These are phyloP conservation scores for Mimas tiliae DNA, from an alignment of 2,888 invertebrate species.

Conservation along the genomic window DNA sequence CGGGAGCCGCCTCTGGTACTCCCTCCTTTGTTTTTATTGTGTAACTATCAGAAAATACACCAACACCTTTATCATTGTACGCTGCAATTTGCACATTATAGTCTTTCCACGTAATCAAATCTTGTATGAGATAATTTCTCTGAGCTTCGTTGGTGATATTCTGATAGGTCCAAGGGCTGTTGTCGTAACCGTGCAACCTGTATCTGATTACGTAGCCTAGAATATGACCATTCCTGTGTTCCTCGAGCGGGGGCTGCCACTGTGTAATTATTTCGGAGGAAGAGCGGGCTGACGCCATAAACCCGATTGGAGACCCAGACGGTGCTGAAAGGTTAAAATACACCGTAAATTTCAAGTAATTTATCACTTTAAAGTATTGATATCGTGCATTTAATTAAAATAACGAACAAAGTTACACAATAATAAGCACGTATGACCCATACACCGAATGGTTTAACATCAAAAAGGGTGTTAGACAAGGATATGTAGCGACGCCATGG, in stretches of 20 bases:
- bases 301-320: conserved; percentile 96
- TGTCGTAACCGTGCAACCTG: conserved; percentile 95
- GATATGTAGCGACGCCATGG: no score
- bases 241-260: conserved; percentile 98
- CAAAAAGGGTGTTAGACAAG: no score
- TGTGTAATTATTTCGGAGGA: conserved; percentile 98
- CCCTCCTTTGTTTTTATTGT: conserved; percentile 98
- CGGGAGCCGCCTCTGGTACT: conserved; percentile 96
- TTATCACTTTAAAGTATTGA: neutral
- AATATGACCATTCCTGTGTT: conserved; percentile 97
- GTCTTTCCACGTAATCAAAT: conserved; percentile 98
- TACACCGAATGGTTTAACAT: no score
- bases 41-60: conserved; percentile 95
- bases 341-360: conserved; percentile 36
- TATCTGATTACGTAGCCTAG: conserved; percentile 97
- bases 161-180: conserved; percentile 95
- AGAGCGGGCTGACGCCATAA: conserved; percentile 97
- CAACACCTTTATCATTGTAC: conserved; percentile 98
- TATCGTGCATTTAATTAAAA: neutral
- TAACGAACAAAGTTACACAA: neutral
- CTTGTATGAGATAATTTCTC: conserved; percentile 94
- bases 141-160: conserved; percentile 97
- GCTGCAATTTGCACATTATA: conserved; percentile 98
- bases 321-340: conserved; percentile 88
- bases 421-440: neutral